Evolutionary conservation across 2,113 vertebrate species (phyloP).

Genomic region (Amblyopsis rosae): DNA sequence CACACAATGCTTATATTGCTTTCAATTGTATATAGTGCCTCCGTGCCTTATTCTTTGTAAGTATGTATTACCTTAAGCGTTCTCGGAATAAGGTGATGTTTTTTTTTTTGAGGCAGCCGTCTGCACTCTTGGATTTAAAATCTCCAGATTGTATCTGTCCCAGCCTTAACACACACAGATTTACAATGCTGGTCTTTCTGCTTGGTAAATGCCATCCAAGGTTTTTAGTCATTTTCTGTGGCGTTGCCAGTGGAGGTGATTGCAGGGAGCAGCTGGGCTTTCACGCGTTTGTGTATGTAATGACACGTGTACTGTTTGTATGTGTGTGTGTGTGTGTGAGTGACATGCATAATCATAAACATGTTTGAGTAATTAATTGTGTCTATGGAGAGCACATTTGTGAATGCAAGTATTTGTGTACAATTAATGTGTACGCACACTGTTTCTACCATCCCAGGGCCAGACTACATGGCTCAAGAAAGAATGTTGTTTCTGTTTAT

Average conservation of each 20-base stretch:
- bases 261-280: constrained; percentile 28
- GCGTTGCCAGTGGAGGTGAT: neutral
- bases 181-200: constrained; percentile 2
- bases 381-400: neutral
- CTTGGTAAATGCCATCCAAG: constrained; percentile 26
- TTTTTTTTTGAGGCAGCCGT: neutral
- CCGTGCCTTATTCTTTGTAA: constrained; percentile 20
- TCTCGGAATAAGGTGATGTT: constrained; percentile 25
- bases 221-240: constrained; percentile 24
- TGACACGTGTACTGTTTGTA: constrained; percentile 4
- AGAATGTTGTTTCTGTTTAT: neutral
- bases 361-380: constrained; percentile 4
- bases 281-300: constrained; percentile 9
- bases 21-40: constrained; percentile 21
- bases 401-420: neutral
- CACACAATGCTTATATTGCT: constrained; percentile 38
- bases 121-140: neutral
- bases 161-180: neutral
- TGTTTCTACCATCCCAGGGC: neutral
- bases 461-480: neutral
- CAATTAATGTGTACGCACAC: too few species aligned
- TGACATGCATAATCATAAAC: neutral
- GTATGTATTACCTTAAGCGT: constrained; percentile 26
- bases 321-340: constrained; percentile 4
- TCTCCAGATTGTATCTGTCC: neutral